phyloP scores from a whole-genome alignment of 2,113 vertebrate genomes.

The Phylloscopus trochilus region DNA sequence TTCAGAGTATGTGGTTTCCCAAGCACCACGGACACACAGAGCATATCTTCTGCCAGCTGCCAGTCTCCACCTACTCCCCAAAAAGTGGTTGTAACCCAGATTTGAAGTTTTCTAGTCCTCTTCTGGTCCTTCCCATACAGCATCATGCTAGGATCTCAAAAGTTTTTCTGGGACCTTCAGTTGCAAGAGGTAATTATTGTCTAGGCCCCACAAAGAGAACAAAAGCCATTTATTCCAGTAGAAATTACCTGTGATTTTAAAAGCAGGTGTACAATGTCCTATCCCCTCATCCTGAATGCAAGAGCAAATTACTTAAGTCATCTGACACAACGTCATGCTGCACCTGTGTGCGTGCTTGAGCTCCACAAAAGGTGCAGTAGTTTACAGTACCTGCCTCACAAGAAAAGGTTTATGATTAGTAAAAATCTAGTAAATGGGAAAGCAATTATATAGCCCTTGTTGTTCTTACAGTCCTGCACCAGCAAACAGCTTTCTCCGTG shows the following conservation, averaged over 20 bases:
- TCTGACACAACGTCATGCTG: background rate
- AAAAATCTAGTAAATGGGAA: background rate
- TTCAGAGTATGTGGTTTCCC: background rate
- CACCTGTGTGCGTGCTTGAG: background rate
- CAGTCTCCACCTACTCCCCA: background rate
- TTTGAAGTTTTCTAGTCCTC: background rate
- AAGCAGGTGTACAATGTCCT: background rate
- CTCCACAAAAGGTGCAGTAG: background rate
- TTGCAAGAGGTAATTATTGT: background rate
- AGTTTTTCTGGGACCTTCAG: background rate
- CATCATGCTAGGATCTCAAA: background rate
- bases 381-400: background rate
- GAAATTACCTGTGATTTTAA: background rate
- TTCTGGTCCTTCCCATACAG: background rate
- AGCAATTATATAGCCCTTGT: background rate
- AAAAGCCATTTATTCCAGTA: background rate
- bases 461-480: background rate
- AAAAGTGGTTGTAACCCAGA: background rate
- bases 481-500: background rate
- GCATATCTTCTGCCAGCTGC: background rate
- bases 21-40: fast-evolving
- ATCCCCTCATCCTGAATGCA: background rate
- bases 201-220: background rate
- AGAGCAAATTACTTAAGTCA: background rate
- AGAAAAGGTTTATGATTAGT: background rate